Evolutionary conservation across 2,113 vertebrate genomes (phyloP).

Genomic region (Aspiorhynchus laticeps): DNA sequence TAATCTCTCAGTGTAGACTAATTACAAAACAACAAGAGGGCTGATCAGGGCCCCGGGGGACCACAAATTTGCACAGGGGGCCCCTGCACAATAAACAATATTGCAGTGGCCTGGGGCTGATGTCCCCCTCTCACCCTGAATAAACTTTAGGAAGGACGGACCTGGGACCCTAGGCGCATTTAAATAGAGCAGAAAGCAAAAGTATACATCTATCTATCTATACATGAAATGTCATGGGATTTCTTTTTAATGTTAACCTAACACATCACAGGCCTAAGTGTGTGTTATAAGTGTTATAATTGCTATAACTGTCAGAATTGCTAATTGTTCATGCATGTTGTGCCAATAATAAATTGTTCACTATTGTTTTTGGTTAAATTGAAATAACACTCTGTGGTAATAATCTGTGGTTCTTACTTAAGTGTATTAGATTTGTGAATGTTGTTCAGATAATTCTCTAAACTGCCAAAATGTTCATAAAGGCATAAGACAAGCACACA

Average conservation of each 20-base stretch:
- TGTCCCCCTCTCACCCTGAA: background rate
- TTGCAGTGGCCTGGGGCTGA: background rate
- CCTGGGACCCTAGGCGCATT: background rate
- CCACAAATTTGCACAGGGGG: background rate
- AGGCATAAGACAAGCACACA: background rate
- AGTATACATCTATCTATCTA: background rate
- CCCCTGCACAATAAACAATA: background rate
- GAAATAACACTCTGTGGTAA: background rate
- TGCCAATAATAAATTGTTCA: background rate
- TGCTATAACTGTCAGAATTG: background rate
- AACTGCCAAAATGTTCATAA: background rate
- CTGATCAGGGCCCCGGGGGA: background rate
- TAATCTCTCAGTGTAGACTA: background rate
- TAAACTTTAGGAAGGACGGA: background rate
- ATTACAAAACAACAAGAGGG: too few relatives aligned
- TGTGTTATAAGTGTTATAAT: background rate
- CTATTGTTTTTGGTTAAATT: background rate
- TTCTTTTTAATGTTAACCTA: background rate
- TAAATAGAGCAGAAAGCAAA: background rate
- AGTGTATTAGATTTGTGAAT: background rate
- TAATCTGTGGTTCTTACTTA: background rate
- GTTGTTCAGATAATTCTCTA: background rate
- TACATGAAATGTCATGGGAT: background rate
- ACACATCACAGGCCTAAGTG: background rate
- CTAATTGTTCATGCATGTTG: background rate